Percentiles rank a stretch among this genome's conserved stretches.
Evolutionary conservation across 2,797 vertebrate genomes (phyloP).

Genomic region (Gymnothorax reevesii): DNA sequence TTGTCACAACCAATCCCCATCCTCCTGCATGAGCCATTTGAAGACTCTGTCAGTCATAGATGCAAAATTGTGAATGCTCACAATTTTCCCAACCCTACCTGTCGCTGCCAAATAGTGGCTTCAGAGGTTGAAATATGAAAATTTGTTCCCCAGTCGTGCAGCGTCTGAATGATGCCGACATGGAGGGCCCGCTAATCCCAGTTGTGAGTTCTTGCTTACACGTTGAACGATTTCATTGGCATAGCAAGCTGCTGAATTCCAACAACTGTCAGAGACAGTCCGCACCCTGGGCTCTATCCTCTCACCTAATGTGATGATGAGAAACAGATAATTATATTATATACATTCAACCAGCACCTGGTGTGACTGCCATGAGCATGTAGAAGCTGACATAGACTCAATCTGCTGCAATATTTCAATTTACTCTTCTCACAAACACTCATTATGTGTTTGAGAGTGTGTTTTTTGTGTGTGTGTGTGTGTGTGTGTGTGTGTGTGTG

Average conservation of each 20-base stretch:
- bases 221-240: neutral
- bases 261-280: neutral
- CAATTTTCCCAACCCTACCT: conserved; percentile 38
- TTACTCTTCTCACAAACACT: too few relatives aligned
- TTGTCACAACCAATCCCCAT: neutral
- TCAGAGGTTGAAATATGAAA: conserved; percentile 23
- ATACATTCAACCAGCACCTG: neutral
- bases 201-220: neutral
- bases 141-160: neutral
- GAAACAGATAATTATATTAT: neutral
- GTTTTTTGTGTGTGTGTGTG: neutral
- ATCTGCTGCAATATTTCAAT: neutral
- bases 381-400: neutral
- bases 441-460: too few relatives aligned
- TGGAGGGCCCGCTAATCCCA: neutral
- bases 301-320: neutral
- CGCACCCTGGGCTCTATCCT: neutral
- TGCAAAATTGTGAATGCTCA: conserved; percentile 35
- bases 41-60: conserved; percentile 45
- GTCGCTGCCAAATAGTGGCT: conserved; percentile 33
- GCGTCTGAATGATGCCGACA: neutral
- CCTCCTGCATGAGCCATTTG: conserved; percentile 28
- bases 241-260: neutral
- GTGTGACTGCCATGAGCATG: neutral
- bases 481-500: neutral